Conservation (phyloP, 2,113 vertebrate genomes). For the Irena cyanogastra region DNA sequence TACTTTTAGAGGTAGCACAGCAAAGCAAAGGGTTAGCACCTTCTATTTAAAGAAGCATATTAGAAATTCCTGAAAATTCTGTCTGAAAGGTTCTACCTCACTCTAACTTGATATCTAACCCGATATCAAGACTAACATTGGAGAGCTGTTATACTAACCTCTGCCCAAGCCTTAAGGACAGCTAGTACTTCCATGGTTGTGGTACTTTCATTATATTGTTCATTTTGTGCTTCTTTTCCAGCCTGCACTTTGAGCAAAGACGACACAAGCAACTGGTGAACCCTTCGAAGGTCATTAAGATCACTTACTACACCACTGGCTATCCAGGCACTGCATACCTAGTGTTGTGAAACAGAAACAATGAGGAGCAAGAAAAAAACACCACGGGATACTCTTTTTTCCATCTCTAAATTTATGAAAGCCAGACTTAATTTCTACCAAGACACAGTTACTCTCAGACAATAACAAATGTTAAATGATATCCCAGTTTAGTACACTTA, state of each 20-base stretch:
- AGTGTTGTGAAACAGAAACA: constrained; percentile 18
- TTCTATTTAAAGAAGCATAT: neutral
- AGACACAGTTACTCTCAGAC: neutral
- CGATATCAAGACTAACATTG: neutral
- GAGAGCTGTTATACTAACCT: constrained; percentile 68
- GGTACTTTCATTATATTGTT: constrained; percentile 87
- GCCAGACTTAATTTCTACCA: neutral
- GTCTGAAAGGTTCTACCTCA: neutral
- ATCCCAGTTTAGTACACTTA: neutral
- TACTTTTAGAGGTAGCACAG: neutral
- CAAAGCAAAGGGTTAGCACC: neutral
- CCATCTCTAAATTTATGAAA: neutral
- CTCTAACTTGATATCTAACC: too few species aligned
- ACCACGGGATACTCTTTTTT: neutral
- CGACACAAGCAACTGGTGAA: constrained; percentile 88
- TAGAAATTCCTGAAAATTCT: neutral
- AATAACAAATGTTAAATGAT: neutral
- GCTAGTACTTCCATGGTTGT: constrained; percentile 90
- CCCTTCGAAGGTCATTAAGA: constrained; percentile 84
- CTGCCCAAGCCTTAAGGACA: constrained; percentile 94
- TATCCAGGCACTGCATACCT: constrained; percentile 97
- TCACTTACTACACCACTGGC: constrained; percentile 89
- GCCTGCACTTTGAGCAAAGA: constrained; percentile 87
- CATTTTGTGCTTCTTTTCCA: constrained; percentile 77
- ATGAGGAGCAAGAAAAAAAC: neutral